These are phyloP conservation scores for Drosophila anceps DNA, from an alignment of 2,888 invertebrate genomes.

Conservation along the genomic window DNA sequence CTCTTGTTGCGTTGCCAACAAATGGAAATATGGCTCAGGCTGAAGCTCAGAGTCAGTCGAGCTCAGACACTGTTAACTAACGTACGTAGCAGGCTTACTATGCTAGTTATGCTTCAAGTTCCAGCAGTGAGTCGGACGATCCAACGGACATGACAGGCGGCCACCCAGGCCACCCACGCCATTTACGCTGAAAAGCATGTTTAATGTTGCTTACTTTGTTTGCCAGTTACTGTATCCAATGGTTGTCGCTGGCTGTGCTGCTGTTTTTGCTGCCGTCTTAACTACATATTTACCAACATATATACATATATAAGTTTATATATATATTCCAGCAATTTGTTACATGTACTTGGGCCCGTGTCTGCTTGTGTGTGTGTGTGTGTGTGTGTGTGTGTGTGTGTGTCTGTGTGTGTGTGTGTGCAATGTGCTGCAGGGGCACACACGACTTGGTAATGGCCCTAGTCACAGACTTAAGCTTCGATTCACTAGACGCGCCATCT, in stretches of 20 bases:
- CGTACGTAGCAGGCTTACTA: slow-evolving; percentile 5
- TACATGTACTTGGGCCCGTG: slow-evolving; percentile 39
- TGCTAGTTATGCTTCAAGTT: background rate
- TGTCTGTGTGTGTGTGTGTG: slow-evolving; percentile 24
- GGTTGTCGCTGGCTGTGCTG: slow-evolving; percentile 33
- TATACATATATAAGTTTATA: slow-evolving; percentile 45
- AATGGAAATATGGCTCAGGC: slow-evolving; percentile 22
- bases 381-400: slow-evolving; percentile 35
- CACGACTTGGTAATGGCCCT: slow-evolving; percentile 54
- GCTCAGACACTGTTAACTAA: slow-evolving; percentile 37
- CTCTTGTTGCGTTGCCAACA: slow-evolving; percentile 41
- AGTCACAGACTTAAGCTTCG: slow-evolving; percentile 35
- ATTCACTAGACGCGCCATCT: slow-evolving; percentile 11
- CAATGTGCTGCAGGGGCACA: slow-evolving; percentile 52
- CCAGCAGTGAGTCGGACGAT: slow-evolving; percentile 3
- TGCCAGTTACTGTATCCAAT: slow-evolving; percentile 59
- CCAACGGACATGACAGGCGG: slow-evolving; percentile 2
- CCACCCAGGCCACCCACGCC: slow-evolving; percentile 67
- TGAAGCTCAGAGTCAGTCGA: background rate
- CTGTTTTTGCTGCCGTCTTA: slow-evolving; percentile 48
- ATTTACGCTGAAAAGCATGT: slow-evolving; percentile 71
- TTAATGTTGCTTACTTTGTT: slow-evolving; percentile 75
- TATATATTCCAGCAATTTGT: slow-evolving; percentile 74
- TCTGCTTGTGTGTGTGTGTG: slow-evolving; percentile 26
- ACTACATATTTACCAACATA: slow-evolving; percentile 24